Evolutionary conservation across 2,888 invertebrate species (phyloP).

Genomic region (Polymixis lichenea): DNA sequence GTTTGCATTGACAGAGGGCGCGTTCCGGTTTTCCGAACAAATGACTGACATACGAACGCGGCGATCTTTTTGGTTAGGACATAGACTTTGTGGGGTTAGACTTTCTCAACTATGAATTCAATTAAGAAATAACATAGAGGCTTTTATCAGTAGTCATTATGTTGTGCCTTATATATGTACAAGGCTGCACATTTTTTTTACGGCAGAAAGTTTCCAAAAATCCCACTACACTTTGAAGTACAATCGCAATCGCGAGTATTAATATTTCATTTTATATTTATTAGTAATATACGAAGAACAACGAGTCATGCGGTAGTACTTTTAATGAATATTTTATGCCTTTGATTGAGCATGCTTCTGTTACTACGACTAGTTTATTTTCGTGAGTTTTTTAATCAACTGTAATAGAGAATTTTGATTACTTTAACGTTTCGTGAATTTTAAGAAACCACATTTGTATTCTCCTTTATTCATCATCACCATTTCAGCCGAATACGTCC

Average conservation of each 20-base stretch:
- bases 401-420: neutral
- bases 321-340: neutral
- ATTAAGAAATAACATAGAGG: neutral
- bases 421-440: neutral
- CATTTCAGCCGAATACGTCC: too few species aligned
- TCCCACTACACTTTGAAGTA: conserved; percentile 6
- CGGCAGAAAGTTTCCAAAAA: neutral
- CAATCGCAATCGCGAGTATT: conserved; percentile 11
- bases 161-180: too few species aligned
- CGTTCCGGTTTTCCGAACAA: too few species aligned
- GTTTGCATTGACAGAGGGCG: too few species aligned
- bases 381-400: neutral
- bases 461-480: too few species aligned
- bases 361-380: neutral
- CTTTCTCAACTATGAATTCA: neutral
- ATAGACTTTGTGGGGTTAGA: too few species aligned
- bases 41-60: too few species aligned
- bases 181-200: too few species aligned
- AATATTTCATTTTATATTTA: conserved; percentile 45
- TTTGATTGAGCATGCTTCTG: conserved; percentile 8
- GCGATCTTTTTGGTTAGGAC: too few species aligned
- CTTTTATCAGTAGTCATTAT: neutral
- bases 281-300: conserved; percentile 8
- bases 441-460: neutral
- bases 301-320: conserved; percentile 4